Percentiles rank a stretch among this genome's conserved stretches.
phyloP scores from a whole-genome alignment of 2,797 vertebrate genomes.

The Centroberyx gerrardi region DNA sequence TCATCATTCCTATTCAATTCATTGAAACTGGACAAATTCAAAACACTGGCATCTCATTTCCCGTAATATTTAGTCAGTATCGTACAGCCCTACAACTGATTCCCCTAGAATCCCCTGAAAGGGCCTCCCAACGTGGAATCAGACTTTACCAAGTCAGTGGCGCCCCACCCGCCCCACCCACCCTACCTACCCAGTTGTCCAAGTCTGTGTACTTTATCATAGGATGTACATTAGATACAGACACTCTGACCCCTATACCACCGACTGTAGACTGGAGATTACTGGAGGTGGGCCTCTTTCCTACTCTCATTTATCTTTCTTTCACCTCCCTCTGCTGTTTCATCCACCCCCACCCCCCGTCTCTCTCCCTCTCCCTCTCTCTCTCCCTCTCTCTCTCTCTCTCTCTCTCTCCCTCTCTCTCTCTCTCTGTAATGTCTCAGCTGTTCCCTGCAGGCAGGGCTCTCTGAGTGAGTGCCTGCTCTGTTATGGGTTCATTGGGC shows the following conservation, averaged over 20 bases:
- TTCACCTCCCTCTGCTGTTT: slow-evolving; percentile 58
- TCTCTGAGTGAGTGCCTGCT: slow-evolving; percentile 79
- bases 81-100: slow-evolving; percentile 29
- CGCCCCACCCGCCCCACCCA: slow-evolving; percentile 22
- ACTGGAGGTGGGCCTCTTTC: slow-evolving; percentile 75
- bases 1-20: not conserved
- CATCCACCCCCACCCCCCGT: not conserved
- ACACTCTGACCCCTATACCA: slow-evolving; percentile 60
- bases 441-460: slow-evolving; percentile 81
- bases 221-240: slow-evolving; percentile 67
- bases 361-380: not conserved
- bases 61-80: slow-evolving; percentile 14
- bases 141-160: slow-evolving; percentile 23
- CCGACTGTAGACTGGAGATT: slow-evolving; percentile 66
- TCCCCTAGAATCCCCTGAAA: not conserved
- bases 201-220: slow-evolving; percentile 41
- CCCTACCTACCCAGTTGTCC: slow-evolving; percentile 54
- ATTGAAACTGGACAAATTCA: not conserved
- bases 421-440: slow-evolving; percentile 79
- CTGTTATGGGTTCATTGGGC: slow-evolving; percentile 90
- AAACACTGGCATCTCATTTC: slow-evolving; percentile 13
- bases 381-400: slow-evolving; percentile 9
- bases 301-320: slow-evolving; percentile 79
- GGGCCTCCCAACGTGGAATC: slow-evolving; percentile 23
- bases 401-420: slow-evolving; percentile 10